Evolutionary conservation across 2,797 vertebrate species (phyloP).

Genomic region (Borostomias antarcticus): DNA sequence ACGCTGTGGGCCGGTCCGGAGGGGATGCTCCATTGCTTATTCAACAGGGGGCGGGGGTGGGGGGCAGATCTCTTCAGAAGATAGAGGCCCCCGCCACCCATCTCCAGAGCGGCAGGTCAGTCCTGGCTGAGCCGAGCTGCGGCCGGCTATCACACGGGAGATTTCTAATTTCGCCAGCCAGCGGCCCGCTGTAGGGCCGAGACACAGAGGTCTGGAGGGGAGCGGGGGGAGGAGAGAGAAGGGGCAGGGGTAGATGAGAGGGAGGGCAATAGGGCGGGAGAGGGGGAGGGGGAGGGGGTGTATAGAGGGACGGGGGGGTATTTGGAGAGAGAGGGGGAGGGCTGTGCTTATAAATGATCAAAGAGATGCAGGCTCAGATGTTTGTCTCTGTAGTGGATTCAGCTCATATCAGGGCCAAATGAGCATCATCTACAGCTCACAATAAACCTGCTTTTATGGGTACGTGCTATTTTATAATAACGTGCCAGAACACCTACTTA

Average conservation of each 20-base stretch:
- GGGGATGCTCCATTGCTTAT: slow-evolving; percentile 76
- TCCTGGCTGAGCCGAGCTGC: slow-evolving; percentile 20
- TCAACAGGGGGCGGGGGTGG: slow-evolving; percentile 73
- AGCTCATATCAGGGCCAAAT: slow-evolving; percentile 26
- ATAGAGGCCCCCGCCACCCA: slow-evolving; percentile 72
- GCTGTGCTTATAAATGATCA: slow-evolving; percentile 39
- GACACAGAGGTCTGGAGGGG: slow-evolving; percentile 31
- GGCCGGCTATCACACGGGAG: slow-evolving; percentile 40
- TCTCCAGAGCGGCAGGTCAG: slow-evolving; percentile 59
- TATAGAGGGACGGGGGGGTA: neutral
- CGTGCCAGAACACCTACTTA: neutral
- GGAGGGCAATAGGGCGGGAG: neutral
- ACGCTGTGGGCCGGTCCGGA: slow-evolving; percentile 38
- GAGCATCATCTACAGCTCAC: slow-evolving; percentile 20
- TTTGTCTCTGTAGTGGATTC: slow-evolving; percentile 36
- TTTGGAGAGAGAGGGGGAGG: slow-evolving; percentile 23
- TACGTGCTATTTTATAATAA: neutral
- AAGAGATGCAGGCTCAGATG: slow-evolving; percentile 35
- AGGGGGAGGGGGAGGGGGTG: slow-evolving; percentile 12
- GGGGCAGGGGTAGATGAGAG: neutral
- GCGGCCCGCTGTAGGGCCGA: slow-evolving; percentile 29
- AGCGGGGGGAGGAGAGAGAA: slow-evolving; percentile 9
- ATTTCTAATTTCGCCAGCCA: slow-evolving; percentile 69
- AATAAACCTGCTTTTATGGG: slow-evolving; percentile 34
- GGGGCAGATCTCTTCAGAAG: slow-evolving; percentile 66